Percentiles rank a stretch among this genome's conserved stretches.
phyloP scores from a whole-genome alignment of 2,113 vertebrate genomes.

The Scomber japonicus region DNA sequence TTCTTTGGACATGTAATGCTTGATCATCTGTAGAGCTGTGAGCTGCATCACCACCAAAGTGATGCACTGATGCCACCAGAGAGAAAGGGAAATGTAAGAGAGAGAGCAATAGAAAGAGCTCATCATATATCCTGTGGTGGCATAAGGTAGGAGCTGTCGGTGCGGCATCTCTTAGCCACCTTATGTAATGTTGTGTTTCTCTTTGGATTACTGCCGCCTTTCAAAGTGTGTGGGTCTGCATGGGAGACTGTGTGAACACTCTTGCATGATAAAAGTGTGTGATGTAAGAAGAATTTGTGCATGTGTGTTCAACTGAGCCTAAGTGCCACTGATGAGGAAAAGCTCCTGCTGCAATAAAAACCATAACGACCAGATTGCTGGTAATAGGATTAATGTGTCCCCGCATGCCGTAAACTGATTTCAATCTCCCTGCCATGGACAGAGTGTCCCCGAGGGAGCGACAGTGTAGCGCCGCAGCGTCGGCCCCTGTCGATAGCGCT shows the following conservation, averaged over 20 bases:
- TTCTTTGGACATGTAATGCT: slow-evolving; percentile 15
- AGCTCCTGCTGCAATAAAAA: slow-evolving; percentile 64
- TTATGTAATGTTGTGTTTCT: slow-evolving; percentile 59
- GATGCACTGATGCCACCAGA: slow-evolving; percentile 14
- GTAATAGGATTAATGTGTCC: slow-evolving; percentile 75
- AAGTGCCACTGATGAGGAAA: slow-evolving; percentile 62
- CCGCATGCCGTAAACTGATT: slow-evolving; percentile 71
- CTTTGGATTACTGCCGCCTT: slow-evolving; percentile 45
- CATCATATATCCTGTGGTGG: slow-evolving; percentile 9
- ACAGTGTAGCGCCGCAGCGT: slow-evolving; percentile 14
- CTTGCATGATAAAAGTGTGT: slow-evolving; percentile 5
- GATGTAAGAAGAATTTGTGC: slow-evolving; percentile 14
- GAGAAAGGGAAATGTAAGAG: slow-evolving; percentile 19
- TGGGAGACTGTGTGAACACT: slow-evolving; percentile 22
- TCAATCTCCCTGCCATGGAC: slow-evolving; percentile 56
- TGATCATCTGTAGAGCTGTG: slow-evolving; percentile 17
- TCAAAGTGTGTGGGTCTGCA: slow-evolving; percentile 27
- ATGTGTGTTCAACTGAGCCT: slow-evolving; percentile 15
- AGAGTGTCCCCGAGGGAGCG: slow-evolving; percentile 45
- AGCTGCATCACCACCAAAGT: slow-evolving; percentile 27
- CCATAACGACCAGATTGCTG: slow-evolving; percentile 66
- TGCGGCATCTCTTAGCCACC: slow-evolving; percentile 29
- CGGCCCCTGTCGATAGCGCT: slow-evolving; percentile 44
- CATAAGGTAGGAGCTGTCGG: slow-evolving; percentile 27
- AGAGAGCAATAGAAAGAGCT: slow-evolving; percentile 11